Conservation (phyloP, 1,140 invertebrate genomes). For the Elymnias hypermnestra region DNA sequence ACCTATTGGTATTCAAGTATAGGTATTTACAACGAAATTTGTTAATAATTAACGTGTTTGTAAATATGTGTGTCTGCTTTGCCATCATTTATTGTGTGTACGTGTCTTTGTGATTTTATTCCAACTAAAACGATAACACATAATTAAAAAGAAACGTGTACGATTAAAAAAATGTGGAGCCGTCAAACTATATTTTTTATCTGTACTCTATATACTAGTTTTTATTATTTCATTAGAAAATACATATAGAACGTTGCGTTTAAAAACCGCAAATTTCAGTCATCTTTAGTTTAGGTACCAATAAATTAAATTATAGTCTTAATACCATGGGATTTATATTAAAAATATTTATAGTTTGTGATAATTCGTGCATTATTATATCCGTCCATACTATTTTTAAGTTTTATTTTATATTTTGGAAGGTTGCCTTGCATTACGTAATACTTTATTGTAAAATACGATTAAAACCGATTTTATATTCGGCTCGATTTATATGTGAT, state of each 20-base stretch:
- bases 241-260: constrained; percentile 39
- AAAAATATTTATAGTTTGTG: constrained; percentile 40
- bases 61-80: constrained; percentile 3
- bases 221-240: constrained; percentile 9
- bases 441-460: constrained; percentile 24
- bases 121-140: not conserved
- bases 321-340: constrained; percentile 24
- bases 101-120: not conserved
- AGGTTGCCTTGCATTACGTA: constrained; percentile 56
- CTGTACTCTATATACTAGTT: constrained; percentile 9
- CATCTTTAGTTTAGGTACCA: constrained; percentile 39
- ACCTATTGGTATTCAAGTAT: no score
- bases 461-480: constrained; percentile 23
- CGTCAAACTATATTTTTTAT: constrained; percentile 6
- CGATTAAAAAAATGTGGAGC: constrained; percentile 1
- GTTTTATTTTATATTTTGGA: constrained; percentile 22
- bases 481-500: not conserved
- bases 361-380: constrained; percentile 45
- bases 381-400: constrained; percentile 44
- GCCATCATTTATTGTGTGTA: constrained; percentile 3
- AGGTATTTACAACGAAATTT: constrained; percentile 17
- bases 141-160: not conserved
- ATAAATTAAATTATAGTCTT: constrained; percentile 33
- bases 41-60: not conserved
- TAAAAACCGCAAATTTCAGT: constrained; percentile 41